phyloP scores from a whole-genome alignment of 2,797 vertebrate species.

The Danio tinwini region DNA sequence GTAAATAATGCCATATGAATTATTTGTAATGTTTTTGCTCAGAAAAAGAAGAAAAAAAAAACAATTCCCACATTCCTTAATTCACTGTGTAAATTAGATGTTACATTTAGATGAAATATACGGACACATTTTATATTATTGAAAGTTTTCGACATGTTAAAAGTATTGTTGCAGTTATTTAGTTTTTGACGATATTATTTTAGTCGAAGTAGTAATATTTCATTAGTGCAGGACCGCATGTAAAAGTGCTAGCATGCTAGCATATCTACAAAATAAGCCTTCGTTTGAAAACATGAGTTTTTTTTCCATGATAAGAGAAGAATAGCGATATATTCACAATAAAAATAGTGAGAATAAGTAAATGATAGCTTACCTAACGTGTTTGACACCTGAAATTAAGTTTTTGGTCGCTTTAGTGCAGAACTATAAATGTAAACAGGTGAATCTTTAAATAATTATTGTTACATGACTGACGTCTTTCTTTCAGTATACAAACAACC shows the following conservation, averaged over 20 bases:
- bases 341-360: neutral
- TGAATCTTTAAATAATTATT: neutral
- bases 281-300: neutral
- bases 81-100: neutral
- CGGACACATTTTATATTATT: neutral
- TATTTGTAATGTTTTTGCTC: no score
- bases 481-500: neutral
- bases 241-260: neutral
- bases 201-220: no score
- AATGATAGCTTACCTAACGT: neutral
- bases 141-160: neutral
- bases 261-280: neutral
- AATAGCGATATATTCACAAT: neutral
- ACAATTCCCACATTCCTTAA: no score
- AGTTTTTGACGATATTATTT: no score
- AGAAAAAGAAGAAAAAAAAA: no score
- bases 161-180: neutral
- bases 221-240: neutral
- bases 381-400: neutral
- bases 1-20: no score
- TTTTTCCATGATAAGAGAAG: neutral
- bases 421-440: neutral
- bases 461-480: neutral
- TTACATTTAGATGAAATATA: neutral
- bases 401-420: neutral